phyloP scores from a whole-genome alignment of 1,140 invertebrate genomes.

The Lordiphosa collinella region DNA sequence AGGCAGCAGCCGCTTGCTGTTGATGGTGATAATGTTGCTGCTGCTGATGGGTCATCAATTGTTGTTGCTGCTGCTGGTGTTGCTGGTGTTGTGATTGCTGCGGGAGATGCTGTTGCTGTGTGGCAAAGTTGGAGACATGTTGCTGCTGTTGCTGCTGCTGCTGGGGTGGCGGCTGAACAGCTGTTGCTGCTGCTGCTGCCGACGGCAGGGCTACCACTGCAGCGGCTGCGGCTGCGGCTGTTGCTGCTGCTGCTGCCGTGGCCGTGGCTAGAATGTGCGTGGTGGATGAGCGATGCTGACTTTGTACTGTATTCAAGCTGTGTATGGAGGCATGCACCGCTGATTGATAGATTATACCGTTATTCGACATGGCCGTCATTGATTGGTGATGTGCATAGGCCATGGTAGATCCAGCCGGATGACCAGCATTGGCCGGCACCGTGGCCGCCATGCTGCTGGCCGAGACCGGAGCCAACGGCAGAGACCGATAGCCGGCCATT shows the following conservation, averaged over 20 bases:
- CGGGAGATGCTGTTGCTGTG: conserved; percentile 4
- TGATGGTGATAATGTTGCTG: conserved; percentile 46
- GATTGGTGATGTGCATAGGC: conserved; percentile 67
- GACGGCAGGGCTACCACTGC: conserved; percentile 21
- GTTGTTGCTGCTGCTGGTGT: conserved; percentile 41
- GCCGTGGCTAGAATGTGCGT: conserved; percentile 69
- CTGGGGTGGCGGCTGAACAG: conserved; percentile 27
- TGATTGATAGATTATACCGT: conserved; percentile 79
- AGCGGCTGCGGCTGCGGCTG: conserved; percentile 46
- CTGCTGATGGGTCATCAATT: conserved; percentile 42
- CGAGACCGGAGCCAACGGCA: conserved; percentile 64
- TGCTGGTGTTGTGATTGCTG: conserved; percentile 27
- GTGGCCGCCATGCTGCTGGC: conserved; percentile 48
- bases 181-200: conserved; percentile 23
- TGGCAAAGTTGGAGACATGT: conserved; percentile 2
- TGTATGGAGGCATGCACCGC: conserved; percentile 78
- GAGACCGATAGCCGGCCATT: conserved; percentile 73
- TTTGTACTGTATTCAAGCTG: conserved; percentile 77
- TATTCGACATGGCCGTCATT: conserved; percentile 77
- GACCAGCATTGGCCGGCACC: conserved; percentile 35
- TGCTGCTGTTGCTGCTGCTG: conserved; percentile 35
- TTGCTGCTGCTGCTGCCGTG: conserved; percentile 48
- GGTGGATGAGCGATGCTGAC: conserved; percentile 65
- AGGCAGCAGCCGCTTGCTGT: conserved; percentile 28
- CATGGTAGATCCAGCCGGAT: conserved; percentile 44